phyloP scores from a whole-genome alignment of 2,797 vertebrate genomes.

The Tauraco hartlaubi region DNA sequence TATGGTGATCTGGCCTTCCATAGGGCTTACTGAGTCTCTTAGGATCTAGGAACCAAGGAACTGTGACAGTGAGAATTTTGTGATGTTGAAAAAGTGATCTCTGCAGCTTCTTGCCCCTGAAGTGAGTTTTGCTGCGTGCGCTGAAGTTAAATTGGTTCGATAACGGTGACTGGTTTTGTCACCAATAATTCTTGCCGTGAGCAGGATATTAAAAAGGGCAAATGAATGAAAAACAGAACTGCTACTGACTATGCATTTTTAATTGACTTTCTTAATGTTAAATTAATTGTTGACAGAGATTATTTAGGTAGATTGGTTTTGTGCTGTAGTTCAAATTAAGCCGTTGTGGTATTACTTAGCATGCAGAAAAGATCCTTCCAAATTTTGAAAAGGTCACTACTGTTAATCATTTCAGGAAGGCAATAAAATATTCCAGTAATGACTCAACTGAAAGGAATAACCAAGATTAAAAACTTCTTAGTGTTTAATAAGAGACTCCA shows the following conservation, averaged over 20 bases:
- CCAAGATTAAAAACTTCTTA: constrained; percentile 11
- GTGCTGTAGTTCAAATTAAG: background rate
- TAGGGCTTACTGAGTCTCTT: background rate
- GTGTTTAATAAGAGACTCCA: background rate
- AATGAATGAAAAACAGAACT: background rate
- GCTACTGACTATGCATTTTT: background rate
- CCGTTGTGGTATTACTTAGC: background rate
- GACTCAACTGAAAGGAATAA: constrained; percentile 44
- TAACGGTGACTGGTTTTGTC: background rate
- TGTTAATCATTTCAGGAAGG: constrained; percentile 46
- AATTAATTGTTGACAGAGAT: constrained; percentile 26
- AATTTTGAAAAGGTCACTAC: constrained; percentile 42
- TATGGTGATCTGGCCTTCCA: background rate
- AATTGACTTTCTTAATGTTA: constrained; percentile 17
- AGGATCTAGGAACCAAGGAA: background rate
- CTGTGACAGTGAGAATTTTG: background rate
- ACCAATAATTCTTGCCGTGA: background rate
- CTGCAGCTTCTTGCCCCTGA: background rate
- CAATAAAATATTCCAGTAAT: constrained; percentile 6
- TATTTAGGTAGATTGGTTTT: background rate
- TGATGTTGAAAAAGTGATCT: background rate
- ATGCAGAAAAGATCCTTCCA: constrained; percentile 21
- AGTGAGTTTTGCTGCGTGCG: background rate
- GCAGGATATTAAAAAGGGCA: constrained; percentile 9
- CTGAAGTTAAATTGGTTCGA: background rate